Conservation (phyloP, 2,113 vertebrate genomes). For the Macaca mulatta region DNA sequence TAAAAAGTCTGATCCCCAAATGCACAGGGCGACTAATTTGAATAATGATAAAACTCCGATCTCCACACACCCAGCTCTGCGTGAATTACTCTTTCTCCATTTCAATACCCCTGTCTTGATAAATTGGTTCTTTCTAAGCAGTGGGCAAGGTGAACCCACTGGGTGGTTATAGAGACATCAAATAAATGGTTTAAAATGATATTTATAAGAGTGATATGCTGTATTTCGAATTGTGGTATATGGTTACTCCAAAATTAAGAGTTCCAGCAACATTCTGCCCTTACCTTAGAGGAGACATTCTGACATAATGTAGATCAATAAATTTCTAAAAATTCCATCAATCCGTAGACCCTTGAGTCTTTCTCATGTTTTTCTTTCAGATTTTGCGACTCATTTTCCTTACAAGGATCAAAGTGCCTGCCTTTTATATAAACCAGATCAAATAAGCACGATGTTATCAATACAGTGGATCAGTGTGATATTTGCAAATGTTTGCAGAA, state of each 20-base stretch:
- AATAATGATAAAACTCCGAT: too few relatives aligned
- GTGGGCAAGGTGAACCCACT: too few relatives aligned
- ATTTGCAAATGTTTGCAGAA: constrained; percentile 38
- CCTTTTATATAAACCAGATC: not conserved
- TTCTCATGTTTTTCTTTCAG: not conserved
- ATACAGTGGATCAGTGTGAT: not conserved
- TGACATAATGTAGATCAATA: not conserved
- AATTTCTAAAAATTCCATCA: not conserved
- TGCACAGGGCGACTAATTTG: too few relatives aligned
- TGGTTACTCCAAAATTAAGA: not conserved
- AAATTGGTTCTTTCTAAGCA: too few relatives aligned
- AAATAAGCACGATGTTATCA: not conserved
- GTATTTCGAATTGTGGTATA: not conserved
- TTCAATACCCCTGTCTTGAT: too few relatives aligned
- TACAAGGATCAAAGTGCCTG: not conserved
- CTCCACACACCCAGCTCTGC: too few relatives aligned
- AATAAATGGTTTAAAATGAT: not conserved
- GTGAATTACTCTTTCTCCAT: too few relatives aligned
- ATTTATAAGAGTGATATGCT: not conserved
- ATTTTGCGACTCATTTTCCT: not conserved
- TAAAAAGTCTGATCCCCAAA: too few relatives aligned
- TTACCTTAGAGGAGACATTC: not conserved
- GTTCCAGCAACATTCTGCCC: not conserved
- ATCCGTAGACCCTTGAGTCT: not conserved
- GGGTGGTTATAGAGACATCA: not conserved